These are phyloP conservation scores for Diploscapter pachys DNA, from an alignment of 1,140 invertebrate species.

Conservation along the genomic window DNA sequence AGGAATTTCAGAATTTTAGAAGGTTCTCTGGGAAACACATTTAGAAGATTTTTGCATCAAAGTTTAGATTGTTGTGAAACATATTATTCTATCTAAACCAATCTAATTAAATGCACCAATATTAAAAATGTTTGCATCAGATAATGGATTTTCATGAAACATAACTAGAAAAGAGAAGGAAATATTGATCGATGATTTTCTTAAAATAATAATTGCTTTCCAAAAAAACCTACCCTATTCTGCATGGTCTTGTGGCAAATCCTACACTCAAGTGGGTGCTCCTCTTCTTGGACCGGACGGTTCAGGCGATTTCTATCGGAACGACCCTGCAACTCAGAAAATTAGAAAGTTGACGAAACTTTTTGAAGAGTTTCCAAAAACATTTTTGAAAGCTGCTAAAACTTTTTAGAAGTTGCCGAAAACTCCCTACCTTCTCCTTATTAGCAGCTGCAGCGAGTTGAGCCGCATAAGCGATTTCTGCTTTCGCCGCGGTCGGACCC, in stretches of 20 bases:
- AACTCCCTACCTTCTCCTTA: conserved; percentile 30
- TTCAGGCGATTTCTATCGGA: conserved; percentile 35
- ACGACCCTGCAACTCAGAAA: conserved; percentile 4
- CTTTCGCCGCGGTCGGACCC: conserved; percentile 48
- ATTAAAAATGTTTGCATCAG: no score
- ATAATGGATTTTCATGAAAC: no score
- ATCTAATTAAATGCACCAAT: no score
- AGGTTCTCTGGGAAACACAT: neutral
- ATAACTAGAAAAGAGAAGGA: no score
- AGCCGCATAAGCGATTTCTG: conserved; percentile 32
- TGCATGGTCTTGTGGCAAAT: conserved; percentile 51
- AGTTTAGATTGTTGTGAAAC: neutral
- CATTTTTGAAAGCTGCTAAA: neutral
- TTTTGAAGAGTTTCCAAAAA: conserved; percentile 20
- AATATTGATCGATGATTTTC: neutral
- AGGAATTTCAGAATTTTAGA: neutral
- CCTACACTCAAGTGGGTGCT: conserved; percentile 46
- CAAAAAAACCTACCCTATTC: conserved; percentile 40
- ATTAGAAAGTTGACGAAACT: no score
- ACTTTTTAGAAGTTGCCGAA: neutral
- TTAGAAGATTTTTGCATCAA: neutral
- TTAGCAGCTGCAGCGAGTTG: conserved; percentile 35
- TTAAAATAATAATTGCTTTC: neutral
- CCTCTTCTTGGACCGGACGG: conserved; percentile 27
- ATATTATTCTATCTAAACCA: no score